Conservation (phyloP, 2,797 vertebrate species). For the Tolypeutes matacus region DNA sequence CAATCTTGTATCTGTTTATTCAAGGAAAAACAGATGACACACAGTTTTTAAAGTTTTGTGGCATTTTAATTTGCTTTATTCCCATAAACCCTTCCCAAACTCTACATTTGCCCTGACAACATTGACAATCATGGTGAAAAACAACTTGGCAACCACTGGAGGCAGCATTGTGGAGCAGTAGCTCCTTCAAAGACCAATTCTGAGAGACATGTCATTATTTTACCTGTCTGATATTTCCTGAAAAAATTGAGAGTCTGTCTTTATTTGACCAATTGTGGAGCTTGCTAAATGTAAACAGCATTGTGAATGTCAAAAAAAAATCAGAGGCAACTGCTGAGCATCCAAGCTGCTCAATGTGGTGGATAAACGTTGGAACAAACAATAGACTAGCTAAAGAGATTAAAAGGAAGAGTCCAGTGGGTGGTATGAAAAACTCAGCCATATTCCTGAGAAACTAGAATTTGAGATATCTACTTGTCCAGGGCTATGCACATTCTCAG, state of each 20-base stretch:
- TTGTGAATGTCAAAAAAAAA: no score
- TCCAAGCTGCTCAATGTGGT: no score
- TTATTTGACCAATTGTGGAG: no score
- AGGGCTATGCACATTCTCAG: not conserved
- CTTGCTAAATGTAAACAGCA: no score
- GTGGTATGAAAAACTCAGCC: not conserved
- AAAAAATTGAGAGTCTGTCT: no score
- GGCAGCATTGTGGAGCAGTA: not conserved
- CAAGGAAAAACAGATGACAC: not conserved
- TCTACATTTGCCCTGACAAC: not conserved
- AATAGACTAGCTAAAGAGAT: no score
- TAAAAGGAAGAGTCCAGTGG: no score
- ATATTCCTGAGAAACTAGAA: not conserved
- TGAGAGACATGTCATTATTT: not conserved
- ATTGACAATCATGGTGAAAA: not conserved
- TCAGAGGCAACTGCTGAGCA: no score
- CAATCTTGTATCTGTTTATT: not conserved
- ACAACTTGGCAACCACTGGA: not conserved
- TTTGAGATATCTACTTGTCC: not conserved
- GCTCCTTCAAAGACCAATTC: not conserved
- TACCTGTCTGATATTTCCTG: not conserved
- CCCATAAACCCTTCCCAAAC: not conserved
- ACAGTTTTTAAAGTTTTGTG: not conserved
- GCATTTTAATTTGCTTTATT: constrained; percentile 40
- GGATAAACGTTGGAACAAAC: no score